Evolutionary conservation across 2,888 invertebrate species (phyloP).

Genomic region (Diogma glabrata): DNA sequence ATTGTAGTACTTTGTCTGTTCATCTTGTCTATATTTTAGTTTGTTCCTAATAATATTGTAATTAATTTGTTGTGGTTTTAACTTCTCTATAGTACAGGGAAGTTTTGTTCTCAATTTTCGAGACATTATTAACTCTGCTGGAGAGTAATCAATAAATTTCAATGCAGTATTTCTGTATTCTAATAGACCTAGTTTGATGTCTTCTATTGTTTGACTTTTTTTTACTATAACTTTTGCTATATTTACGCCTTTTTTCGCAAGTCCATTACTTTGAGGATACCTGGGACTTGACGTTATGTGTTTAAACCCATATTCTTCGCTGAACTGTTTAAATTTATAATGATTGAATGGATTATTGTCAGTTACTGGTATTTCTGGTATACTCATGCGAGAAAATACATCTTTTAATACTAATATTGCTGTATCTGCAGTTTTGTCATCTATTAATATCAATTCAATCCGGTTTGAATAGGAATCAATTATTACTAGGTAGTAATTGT

Average conservation of each 20-base stretch:
- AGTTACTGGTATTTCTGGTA: neutral
- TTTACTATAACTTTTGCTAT: neutral
- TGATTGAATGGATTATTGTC: conserved; percentile 5
- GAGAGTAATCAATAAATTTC: neutral
- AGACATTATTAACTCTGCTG: neutral
- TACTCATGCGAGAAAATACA: neutral
- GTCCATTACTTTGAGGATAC: neutral
- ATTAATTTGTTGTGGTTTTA: neutral
- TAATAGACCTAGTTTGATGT: neutral
- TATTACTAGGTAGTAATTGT: neutral
- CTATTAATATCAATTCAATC: neutral
- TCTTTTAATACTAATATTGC: conserved; percentile 4
- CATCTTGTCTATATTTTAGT: neutral
- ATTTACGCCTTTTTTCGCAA: neutral
- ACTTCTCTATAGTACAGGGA: neutral
- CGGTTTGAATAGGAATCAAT: conserved; percentile 1
- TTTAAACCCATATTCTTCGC: neutral
- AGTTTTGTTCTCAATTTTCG: neutral
- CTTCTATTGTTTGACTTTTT: neutral
- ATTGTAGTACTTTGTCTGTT: neutral
- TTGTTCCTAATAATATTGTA: neutral
- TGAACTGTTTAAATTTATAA: neutral
- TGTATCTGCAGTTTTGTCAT: neutral
- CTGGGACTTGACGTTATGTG: neutral
- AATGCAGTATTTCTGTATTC: conserved; percentile 1